Evolutionary conservation across 2,797 vertebrate genomes (phyloP), one percentile per base, ranked within the genome.

Genomic region (Leuciscus waleckii): DNA sequence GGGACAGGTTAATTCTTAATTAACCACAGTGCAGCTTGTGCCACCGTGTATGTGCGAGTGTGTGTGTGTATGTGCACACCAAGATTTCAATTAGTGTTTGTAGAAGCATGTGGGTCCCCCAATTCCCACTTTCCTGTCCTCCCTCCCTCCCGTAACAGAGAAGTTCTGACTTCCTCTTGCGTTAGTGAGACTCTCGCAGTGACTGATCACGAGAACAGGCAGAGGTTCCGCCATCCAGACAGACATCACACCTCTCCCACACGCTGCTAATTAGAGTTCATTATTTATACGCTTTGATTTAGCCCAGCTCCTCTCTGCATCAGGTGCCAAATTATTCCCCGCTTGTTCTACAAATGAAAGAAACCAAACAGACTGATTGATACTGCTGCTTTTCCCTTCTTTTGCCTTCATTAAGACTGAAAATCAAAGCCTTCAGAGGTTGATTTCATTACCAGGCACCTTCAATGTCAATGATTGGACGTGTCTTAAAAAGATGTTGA

Each of bases 211-310:
- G 70, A 92, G 90, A 94, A 92, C 91, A 94, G 90, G 91, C 91
- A 92, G 91, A 90, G 90, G 92, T 95, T 93, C 90, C 91, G 92
- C 93, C 92, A 93, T 91, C 81, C 79, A 92, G 93, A 87, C 92
- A 94, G 90, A 88, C 92, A 93, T 95, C 93, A 94, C 95, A 93
- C 93, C 93, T 93, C 93, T 92, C 90, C 91, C 91, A 91, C 93
- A 92, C 91, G 86, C 91, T 73, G 91, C 94, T 96, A 96, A 96
- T 96, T 95, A 95, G 90, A 93, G 91, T 94, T 94, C 94, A 95
- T 96, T 95, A 96, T 95, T 95, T 94, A 95, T 94, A 94, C 91
- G 78, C 94, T 96, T 95, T 96, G 94, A 95, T 95, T 94, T 92
- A 92, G 91, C 92, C 91, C 87, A 86, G 90, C 93, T 92, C 90